These are phyloP conservation scores for Anarsia innoxiella DNA, from an alignment of 2,888 invertebrate genomes.

Conservation along the genomic window DNA sequence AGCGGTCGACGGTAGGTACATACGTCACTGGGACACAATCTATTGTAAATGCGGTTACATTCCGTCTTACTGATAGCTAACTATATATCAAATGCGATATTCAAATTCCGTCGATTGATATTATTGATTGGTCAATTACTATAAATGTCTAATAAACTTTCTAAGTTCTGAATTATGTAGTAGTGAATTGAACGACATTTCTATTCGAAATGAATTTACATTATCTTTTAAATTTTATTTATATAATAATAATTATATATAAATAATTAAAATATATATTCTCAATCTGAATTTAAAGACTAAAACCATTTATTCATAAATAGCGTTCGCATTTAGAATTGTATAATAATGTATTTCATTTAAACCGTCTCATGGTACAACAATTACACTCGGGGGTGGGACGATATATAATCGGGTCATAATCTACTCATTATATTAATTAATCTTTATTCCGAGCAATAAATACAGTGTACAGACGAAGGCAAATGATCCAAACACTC, in stretches of 20 bases:
- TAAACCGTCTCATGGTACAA: conserved; percentile 50
- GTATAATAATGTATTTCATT: conserved; percentile 44
- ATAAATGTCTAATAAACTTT: conserved; percentile 38
- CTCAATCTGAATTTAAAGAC: conserved; percentile 66
- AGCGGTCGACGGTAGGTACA: conserved; percentile 34
- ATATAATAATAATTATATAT: conserved; percentile 50
- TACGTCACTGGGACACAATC: conserved; percentile 41
- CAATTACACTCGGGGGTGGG: conserved; percentile 60
- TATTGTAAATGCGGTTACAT: conserved; percentile 59
- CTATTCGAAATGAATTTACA: conserved; percentile 61
- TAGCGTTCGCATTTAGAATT: conserved; percentile 66
- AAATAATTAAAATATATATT: conserved; percentile 37
- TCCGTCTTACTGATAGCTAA: conserved; percentile 34
- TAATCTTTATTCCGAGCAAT: conserved; percentile 36
- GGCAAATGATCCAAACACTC: conserved; percentile 62
- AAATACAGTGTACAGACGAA: conserved; percentile 52
- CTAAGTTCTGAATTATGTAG: conserved; percentile 32
- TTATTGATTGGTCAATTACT: conserved; percentile 53
- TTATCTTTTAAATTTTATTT: conserved; percentile 41
- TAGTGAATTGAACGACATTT: conserved; percentile 55
- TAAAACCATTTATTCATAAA: conserved; percentile 64
- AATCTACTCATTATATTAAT: conserved; percentile 39
- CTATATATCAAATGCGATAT: conserved; percentile 46
- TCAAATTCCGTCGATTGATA: conserved; percentile 50
- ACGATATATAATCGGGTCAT: conserved; percentile 38